Evolutionary conservation across 2,888 invertebrate species (phyloP).

Genomic region (Stegana nigrithorax): DNA sequence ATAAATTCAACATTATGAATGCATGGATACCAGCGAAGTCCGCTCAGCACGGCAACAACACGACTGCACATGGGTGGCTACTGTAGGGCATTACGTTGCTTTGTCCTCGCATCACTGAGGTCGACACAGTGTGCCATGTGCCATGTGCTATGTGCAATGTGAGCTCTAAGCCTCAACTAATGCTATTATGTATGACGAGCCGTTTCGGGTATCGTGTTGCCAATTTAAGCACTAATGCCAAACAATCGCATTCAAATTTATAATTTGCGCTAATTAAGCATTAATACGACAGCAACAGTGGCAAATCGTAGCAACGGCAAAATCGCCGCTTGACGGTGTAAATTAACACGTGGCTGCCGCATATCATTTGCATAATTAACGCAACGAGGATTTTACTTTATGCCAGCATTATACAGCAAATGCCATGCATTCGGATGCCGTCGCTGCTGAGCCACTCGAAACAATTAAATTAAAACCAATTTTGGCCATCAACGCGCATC

Average conservation of each 20-base stretch:
- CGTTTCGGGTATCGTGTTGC: neutral
- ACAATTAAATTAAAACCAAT: slow-evolving; percentile 53
- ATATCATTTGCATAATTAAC: slow-evolving; percentile 27
- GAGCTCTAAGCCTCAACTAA: slow-evolving; percentile 25
- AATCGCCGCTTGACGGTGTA: slow-evolving; percentile 48
- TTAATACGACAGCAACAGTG: too few relatives aligned
- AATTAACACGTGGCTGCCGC: slow-evolving; percentile 47
- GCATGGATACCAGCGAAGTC: too few relatives aligned
- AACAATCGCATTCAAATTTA: slow-evolving; percentile 14
- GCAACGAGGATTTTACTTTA: slow-evolving; percentile 12
- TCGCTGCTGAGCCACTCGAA: neutral
- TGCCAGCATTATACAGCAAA: slow-evolving; percentile 7
- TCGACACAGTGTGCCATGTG: too few relatives aligned
- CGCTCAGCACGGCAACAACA: too few relatives aligned
- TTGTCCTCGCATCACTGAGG: too few relatives aligned
- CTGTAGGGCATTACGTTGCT: too few relatives aligned
- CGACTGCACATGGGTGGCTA: too few relatives aligned
- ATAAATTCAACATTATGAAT: slow-evolving; percentile 47
- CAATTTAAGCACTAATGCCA: slow-evolving; percentile 7
- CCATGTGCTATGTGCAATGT: slow-evolving; percentile 20
- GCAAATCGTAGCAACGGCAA: too few relatives aligned
- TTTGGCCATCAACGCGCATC: slow-evolving; percentile 28
- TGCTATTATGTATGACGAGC: slow-evolving; percentile 16
- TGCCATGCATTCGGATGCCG: neutral
- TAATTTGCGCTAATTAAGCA: slow-evolving; percentile 44